Base-by-base conservation (phyloP, 2,888 invertebrate genomes). In the Nomada goodeniana region DNA sequence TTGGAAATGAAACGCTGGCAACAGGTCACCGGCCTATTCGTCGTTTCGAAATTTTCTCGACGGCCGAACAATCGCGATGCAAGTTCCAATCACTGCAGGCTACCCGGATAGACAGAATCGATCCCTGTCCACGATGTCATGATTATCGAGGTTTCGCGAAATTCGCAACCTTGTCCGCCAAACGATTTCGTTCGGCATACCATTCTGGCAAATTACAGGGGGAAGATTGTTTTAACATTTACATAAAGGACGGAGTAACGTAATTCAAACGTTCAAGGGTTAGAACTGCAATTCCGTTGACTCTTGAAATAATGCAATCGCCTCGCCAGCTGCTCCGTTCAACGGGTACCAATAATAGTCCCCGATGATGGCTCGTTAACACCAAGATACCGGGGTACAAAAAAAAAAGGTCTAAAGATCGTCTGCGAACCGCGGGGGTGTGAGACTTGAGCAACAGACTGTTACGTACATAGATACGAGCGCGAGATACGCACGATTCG, bases 131-230 rank as follows among this genome's bases (percentile, higher is more conserved):
- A 53, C 57, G 75, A 64, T 64, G 42, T 44, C 52, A 59, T 29
- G 44, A 71, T 76, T 77, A 70, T 70, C 65, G 74, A 70, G 36
- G 53, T 77, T 78, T 61, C 53, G 60, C 42, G 26, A 36, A 72
- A 53, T 64, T 36, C 57, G 36, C 42, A 67, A 70, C 65, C 63
- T 73, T 76, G 67, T 15, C 57, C 23, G 60, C 36, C 50, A 15
- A 29, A 50, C 18, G 7, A 5, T 9, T 9, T 13, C 29, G 5
- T 3, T 52, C 36, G 36, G 15, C n/a, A 26, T 26, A 23, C 2
- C 26, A 4, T 42, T 15, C 42, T 20, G 18, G 20, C 20, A 42
- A 23, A 42, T 53, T 23, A 10, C 42, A 55, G 15, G 9, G 50
- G 13, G 18, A 50, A 20, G 36, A 29, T 42, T 10, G 60, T 47